A percentile compares a stretch with the other conserved stretches of the same genome.
These are phyloP conservation scores for Epizoanthus scotinus DNA, from an alignment of 92 coral and sea anemone species.

Conservation along the genomic window DNA sequence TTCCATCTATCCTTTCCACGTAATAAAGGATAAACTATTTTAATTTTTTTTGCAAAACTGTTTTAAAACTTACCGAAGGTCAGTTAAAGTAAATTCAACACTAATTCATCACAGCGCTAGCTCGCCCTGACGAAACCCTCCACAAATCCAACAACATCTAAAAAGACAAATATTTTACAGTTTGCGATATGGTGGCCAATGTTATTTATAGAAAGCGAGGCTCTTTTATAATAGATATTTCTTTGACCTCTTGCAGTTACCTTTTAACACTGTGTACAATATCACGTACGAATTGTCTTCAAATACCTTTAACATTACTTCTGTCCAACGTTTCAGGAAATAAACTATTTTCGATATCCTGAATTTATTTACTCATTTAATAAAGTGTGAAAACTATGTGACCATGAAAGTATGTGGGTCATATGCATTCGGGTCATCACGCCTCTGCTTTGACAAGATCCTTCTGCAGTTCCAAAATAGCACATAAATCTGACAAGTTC, in stretches of 20 bases:
- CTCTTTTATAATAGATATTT: conserved; percentile 2
- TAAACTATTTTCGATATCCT: conserved; percentile 19
- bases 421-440: conserved; percentile 14
- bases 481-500: conserved; percentile 17
- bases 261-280: background rate
- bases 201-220: background rate
- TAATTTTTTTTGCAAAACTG: background rate
- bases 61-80: background rate
- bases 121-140: background rate
- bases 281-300: conserved; percentile 30
- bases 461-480: conserved; percentile 24
- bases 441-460: conserved; percentile 20
- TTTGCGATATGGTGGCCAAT: background rate
- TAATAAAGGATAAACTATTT: background rate
- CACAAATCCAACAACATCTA: background rate
- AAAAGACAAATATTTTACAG: background rate
- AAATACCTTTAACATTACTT: conserved; percentile 15
- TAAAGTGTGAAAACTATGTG: conserved; percentile 38
- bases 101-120: background rate
- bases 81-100: background rate
- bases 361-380: conserved; percentile 10
- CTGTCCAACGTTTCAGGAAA: conserved; percentile 25
- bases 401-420: conserved; percentile 13
- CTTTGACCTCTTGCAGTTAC: conserved; percentile 21
- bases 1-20: background rate